Evolutionary conservation across 2,113 vertebrate genomes (phyloP).

Genomic region (Chionomys nivalis): DNA sequence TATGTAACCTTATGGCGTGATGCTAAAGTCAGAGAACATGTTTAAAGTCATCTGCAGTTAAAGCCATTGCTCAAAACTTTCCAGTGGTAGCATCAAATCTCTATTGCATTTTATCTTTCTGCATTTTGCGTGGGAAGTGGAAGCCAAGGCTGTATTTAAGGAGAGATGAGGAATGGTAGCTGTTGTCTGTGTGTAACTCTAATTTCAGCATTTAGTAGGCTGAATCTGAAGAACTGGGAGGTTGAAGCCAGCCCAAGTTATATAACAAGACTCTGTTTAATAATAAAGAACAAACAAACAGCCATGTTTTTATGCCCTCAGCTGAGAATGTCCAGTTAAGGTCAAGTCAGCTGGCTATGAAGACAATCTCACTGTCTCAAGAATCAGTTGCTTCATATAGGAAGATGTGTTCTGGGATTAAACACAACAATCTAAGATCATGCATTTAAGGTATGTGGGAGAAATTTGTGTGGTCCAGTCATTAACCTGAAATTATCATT

Average conservation of each 20-base stretch:
- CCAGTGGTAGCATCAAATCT: not conserved
- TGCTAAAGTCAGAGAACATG: not conserved
- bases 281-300: not conserved
- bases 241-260: not conserved
- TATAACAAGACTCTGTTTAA: not conserved
- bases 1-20: not conserved
- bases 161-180: not conserved
- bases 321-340: not conserved
- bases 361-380: not conserved
- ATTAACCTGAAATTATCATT: constrained; percentile 28
- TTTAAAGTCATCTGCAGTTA: not conserved
- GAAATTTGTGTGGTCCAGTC: not conserved
- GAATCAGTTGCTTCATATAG: not conserved
- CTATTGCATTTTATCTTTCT: not conserved
- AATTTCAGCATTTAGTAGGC: not conserved
- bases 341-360: not conserved
- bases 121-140: not conserved
- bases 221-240: not conserved
- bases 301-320: not conserved
- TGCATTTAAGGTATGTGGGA: not conserved
- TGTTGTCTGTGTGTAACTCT: not conserved
- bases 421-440: not conserved
- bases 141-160: not conserved
- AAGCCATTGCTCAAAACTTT: not conserved
- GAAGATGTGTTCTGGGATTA: not conserved